Evolutionary conservation across 2,888 invertebrate species (phyloP).

Genomic region (Cryptocephalus moraei): DNA sequence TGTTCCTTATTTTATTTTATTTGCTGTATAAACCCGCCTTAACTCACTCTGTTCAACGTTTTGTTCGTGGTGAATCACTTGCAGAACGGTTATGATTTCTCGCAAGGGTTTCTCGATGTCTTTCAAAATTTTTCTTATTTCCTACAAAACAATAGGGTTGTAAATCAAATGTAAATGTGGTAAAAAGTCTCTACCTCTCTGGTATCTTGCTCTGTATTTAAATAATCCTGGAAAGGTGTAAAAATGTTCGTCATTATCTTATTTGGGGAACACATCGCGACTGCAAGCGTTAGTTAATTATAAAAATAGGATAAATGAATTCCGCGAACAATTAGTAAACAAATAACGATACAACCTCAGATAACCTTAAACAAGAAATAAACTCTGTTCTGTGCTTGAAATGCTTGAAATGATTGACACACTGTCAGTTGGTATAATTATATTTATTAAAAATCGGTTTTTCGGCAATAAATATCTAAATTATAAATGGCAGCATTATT

Average conservation of each 20-base stretch:
- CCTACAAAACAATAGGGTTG: constrained; percentile 36
- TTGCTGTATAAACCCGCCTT: no score
- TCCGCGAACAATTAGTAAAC: no score
- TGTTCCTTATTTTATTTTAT: no score
- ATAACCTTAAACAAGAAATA: no score
- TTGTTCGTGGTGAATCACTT: constrained; percentile 67
- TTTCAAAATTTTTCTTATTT: constrained; percentile 57
- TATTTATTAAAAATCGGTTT: not conserved
- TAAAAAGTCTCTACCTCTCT: constrained; percentile 54
- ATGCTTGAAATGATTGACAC: no score
- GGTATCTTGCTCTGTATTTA: constrained; percentile 68
- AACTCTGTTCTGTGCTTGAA: no score
- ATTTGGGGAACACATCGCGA: constrained; percentile 14
- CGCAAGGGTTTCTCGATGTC: constrained; percentile 70
- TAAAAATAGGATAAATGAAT: no score
- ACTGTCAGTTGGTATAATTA: no score
- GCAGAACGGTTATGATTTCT: constrained; percentile 68
- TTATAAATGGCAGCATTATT: not conserved
- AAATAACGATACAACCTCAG: no score
- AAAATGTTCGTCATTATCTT: constrained; percentile 51
- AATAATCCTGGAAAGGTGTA: constrained; percentile 63
- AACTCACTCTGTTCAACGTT: constrained; percentile 54
- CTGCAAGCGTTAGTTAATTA: no score
- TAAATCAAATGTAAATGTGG: constrained; percentile 6
- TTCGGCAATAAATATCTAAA: not conserved